A percentile compares a stretch with the other conserved stretches of the same genome.
Conservation (phyloP, 2,888 invertebrate species). For the Phyto melanocephala region DNA sequence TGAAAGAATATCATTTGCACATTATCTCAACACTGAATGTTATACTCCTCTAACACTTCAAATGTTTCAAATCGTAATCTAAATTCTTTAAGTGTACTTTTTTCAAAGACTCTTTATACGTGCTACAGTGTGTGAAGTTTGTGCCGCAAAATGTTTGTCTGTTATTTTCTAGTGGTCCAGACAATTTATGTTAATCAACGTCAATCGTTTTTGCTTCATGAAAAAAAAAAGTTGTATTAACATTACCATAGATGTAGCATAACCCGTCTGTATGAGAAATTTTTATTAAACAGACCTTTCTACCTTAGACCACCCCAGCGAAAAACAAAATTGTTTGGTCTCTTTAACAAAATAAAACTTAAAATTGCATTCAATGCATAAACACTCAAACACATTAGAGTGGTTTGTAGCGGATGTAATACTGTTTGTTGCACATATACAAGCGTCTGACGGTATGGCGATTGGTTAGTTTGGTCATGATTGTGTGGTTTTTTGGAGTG, state of each 20-base stretch:
- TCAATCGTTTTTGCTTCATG: constrained; percentile 64
- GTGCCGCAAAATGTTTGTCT: constrained; percentile 36
- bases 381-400: constrained; percentile 33
- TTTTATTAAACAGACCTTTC: not conserved
- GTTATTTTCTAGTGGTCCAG: constrained; percentile 67
- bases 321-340: constrained; percentile 12
- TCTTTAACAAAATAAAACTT: constrained; percentile 46
- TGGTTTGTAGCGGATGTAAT: constrained; percentile 60
- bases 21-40: not conserved
- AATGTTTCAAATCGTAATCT: too few species aligned
- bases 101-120: not conserved
- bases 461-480: constrained; percentile 42
- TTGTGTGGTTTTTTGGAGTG: constrained; percentile 32
- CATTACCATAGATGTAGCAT: not conserved
- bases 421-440: constrained; percentile 38
- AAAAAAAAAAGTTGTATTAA: not conserved
- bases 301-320: not conserved
- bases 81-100: not conserved
- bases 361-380: constrained; percentile 58
- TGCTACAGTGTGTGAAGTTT: not conserved
- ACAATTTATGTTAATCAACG: constrained; percentile 71
- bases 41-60: not conserved
- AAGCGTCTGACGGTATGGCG: not conserved
- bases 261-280: not conserved
- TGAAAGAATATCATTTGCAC: not conserved